phyloP scores from a whole-genome alignment of 2,888 invertebrate species.

The Dynastes hyllus region DNA sequence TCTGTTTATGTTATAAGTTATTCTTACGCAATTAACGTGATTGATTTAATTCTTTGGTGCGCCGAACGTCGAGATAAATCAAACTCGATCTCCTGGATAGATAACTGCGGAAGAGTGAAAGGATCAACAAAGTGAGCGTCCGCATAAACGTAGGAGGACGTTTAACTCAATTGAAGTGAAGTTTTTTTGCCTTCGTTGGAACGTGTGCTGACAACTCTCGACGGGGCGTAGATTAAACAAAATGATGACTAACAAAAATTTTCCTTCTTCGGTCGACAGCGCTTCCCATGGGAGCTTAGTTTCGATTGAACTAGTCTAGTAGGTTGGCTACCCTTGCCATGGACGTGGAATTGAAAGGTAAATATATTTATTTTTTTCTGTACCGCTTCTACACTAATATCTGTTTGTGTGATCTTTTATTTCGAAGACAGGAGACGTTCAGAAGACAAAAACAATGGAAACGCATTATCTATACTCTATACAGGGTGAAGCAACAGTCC shows the following conservation, averaged over 20 bases:
- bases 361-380: conserved; percentile 9
- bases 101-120: not conserved
- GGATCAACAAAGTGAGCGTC: conserved; percentile 1
- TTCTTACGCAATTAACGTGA: not conserved
- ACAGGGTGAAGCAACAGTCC: too few species aligned
- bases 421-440: not conserved
- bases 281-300: conserved; percentile 3
- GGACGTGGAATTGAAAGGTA: conserved; percentile 7
- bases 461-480: not conserved
- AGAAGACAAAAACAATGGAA: not conserved
- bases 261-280: conserved; percentile 5
- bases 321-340: conserved; percentile 9
- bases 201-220: conserved; percentile 32
- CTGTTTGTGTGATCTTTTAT: not conserved
- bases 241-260: conserved; percentile 40
- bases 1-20: too few species aligned
- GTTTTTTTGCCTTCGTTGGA: not conserved
- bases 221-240: conserved; percentile 34
- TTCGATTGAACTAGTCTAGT: conserved; percentile 11
- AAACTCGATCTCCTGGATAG: not conserved
- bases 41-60: not conserved
- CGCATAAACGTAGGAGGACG: not conserved
- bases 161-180: conserved; percentile 34
- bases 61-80: not conserved
- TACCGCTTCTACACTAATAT: not conserved